Base-by-base conservation (phyloP, 37 sponge, comb jelly and placozoan genomes). In the Bolinopsis microptera region DNA sequence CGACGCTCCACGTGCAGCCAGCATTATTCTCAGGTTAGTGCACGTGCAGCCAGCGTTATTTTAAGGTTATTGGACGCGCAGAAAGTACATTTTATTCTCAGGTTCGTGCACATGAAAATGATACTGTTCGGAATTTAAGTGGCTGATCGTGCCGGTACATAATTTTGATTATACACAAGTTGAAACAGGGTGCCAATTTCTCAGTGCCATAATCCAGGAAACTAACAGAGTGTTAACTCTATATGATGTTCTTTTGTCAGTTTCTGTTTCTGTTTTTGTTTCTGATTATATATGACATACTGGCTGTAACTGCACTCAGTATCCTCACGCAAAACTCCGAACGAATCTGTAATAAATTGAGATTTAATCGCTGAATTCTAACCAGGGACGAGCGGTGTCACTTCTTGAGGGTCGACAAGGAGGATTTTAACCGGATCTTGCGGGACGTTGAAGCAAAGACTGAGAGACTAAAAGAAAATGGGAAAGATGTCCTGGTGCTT, bases 351-450 rank as follows among this genome's bases (percentile, higher is more conserved):
- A 5, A 30, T 69, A 18, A 18, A 83, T n/a, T 28, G 13, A 24
- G 77, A n/a, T 27, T 83, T 83, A 83, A 83, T 32, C 38, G 86
- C 3, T 36, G 5, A 22, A 34, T 48, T 48, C 13, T n/a, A n/a
- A n/a, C n/a, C 93, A 93, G 76, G 0, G 75, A 93, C 33, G 93
- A 93, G 39, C 69, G 95, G 94, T 95, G 95, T 35, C 93, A 92
- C 93, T 97, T 97, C 82, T 48, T 96, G 3, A 30, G 93, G 18
- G 93, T 97, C 33, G 95, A 96, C 36, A 94, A 95, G 39, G 94
- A 94, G 24, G 97, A 97, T 93, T 97, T 97, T 92, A 94, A 93
- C 21, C 92, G 95, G 0, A 97, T 96, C 31, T 93, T 97, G 32
- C 93, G 94, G 37, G 94, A 95, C 0, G 96, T 96, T 35, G 96